These are phyloP conservation scores for Phataginus tetradactyla DNA, from an alignment of 2,797 vertebrate genomes.

Conservation along the genomic window DNA sequence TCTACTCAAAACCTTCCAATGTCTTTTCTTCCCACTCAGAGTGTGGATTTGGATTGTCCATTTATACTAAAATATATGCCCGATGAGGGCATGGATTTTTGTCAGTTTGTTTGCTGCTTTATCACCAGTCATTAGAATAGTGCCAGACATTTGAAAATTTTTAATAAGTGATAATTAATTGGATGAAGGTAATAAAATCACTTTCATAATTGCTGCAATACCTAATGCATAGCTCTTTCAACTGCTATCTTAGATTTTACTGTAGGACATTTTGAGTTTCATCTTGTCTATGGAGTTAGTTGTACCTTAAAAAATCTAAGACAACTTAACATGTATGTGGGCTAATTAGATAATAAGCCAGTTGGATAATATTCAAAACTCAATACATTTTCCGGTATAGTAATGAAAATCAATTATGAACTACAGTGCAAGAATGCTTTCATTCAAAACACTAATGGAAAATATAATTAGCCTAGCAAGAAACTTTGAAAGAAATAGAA, in stretches of 20 bases:
- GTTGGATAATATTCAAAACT: constrained; percentile 13
- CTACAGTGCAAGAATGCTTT: constrained; percentile 3
- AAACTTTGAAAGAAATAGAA: constrained; percentile 2
- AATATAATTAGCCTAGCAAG: neutral
- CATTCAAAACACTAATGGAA: constrained; percentile 26
- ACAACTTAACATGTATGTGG: constrained; percentile 36
- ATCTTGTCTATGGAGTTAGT: constrained; percentile 39
- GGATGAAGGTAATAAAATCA: neutral
- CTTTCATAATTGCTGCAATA: constrained; percentile 32
- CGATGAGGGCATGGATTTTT: neutral
- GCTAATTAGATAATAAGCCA: constrained; percentile 43
- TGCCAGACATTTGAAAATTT: neutral
- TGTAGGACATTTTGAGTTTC: constrained; percentile 18
- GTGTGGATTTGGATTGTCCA: neutral
- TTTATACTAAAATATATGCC: neutral
- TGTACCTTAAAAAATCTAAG: constrained; percentile 19
- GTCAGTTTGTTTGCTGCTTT: neutral
- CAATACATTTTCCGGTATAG: neutral
- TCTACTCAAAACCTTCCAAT: neutral
- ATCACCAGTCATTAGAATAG: neutral
- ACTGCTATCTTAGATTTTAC: neutral
- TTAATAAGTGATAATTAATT: constrained; percentile 20
- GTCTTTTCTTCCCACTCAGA: neutral
- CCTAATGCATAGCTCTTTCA: constrained; percentile 4
- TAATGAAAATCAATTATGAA: constrained; percentile 64